Evolutionary conservation across 1,140 invertebrate species (phyloP).

Genomic region (Berghia stephanieae): DNA sequence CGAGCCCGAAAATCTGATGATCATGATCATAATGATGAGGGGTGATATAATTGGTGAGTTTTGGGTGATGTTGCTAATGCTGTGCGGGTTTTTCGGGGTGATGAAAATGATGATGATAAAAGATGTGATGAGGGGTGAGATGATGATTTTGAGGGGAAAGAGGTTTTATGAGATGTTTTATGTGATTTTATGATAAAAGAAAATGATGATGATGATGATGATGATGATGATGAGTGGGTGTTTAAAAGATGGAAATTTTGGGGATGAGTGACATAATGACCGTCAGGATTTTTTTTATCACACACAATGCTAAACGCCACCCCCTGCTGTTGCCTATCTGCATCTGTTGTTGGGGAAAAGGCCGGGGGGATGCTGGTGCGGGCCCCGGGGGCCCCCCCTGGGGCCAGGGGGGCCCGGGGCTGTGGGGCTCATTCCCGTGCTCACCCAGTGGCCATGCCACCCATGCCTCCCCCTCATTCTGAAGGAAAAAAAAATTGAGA

Average conservation of each 20-base stretch:
- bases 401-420: conserved; percentile 70
- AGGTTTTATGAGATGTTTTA: background rate
- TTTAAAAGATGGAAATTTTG: too few species aligned
- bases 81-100: too few species aligned
- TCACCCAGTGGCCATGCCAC: conserved; percentile 38
- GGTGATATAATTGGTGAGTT: too few species aligned
- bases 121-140: background rate
- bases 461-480: conserved; percentile 51
- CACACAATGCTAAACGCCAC: too few species aligned
- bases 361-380: conserved; percentile 70
- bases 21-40: too few species aligned
- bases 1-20: too few species aligned
- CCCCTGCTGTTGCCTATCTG: conserved; percentile 50
- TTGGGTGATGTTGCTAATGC: too few species aligned
- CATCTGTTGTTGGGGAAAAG: conserved; percentile 59
- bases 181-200: background rate
- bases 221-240: too few species aligned
- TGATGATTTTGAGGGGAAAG: background rate
- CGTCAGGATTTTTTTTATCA: too few species aligned
- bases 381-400: conserved; percentile 64
- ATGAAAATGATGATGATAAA: background rate
- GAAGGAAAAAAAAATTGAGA: too few species aligned
- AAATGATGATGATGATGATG: background rate
- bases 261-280: too few species aligned
- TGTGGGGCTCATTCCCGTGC: background rate